Conservation (phyloP, 2,113 vertebrate species). For the Cettia cetti region DNA sequence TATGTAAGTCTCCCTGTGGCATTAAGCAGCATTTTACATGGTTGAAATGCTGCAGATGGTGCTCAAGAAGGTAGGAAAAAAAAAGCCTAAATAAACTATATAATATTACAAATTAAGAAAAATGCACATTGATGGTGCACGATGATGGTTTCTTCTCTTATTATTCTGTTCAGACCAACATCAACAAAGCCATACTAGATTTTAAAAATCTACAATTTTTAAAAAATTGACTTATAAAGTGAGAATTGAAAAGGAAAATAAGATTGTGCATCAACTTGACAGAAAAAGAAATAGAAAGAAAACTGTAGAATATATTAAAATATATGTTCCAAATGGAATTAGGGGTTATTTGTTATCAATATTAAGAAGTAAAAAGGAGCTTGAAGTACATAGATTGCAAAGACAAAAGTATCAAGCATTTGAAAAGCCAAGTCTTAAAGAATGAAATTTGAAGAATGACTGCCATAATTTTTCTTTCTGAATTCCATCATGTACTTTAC, state of each 20-base stretch:
- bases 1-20: slow-evolving; percentile 59
- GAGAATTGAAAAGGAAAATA: not conserved
- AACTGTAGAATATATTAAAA: not conserved
- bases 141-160: not conserved
- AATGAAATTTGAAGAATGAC: not conserved
- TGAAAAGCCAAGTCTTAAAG: not conserved
- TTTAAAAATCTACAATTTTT: not conserved
- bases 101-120: slow-evolving; percentile 60
- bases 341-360: not conserved
- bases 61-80: not conserved
- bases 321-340: not conserved
- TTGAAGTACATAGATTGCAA: not conserved
- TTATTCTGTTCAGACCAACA: not conserved
- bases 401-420: not conserved
- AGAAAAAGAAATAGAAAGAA: not conserved
- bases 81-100: slow-evolving; percentile 4
- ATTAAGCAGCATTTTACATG: slow-evolving; percentile 61
- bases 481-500: not conserved
- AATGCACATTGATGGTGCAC: not conserved
- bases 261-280: not conserved
- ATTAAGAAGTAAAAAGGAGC: not conserved
- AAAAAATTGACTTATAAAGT: not conserved
- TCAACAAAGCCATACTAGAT: not conserved
- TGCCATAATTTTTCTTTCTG: not conserved
- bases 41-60: slow-evolving; percentile 74